phyloP scores from a whole-genome alignment of 2,113 vertebrate species.

The Rhinolophus ferrumequinum region DNA sequence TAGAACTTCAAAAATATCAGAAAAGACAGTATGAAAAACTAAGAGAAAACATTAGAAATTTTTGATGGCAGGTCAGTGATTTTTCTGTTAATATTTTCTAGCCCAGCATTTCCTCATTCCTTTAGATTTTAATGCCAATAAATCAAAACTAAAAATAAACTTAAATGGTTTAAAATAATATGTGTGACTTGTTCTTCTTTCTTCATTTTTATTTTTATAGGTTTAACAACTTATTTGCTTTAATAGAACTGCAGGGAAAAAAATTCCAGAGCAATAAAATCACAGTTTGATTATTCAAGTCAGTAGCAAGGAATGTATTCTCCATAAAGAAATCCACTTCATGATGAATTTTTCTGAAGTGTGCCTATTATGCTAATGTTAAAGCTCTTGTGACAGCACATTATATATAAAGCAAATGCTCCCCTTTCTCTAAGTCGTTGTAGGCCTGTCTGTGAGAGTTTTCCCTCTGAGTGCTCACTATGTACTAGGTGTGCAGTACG shows the following conservation, averaged over 20 bases:
- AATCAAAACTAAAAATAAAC: not conserved
- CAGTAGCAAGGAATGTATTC: not conserved
- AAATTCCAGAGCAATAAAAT: not conserved
- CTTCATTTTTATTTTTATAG: not conserved
- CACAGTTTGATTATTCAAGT: not conserved
- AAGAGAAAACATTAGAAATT: not conserved
- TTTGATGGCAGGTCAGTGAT: not conserved
- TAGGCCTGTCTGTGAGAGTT: too few species aligned
- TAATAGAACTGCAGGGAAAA: not conserved
- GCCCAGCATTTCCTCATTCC: not conserved
- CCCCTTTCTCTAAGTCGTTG: not conserved
- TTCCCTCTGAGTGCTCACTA: not conserved
- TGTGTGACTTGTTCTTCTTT: not conserved
- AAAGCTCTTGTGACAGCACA: not conserved
- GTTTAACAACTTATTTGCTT: not conserved
- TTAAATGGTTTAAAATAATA: not conserved
- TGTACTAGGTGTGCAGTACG: too few species aligned
- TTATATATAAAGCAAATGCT: not conserved
- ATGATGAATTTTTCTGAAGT: not conserved
- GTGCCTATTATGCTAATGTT: not conserved
- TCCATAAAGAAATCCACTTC: not conserved
- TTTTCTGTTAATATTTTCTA: slow-evolving; percentile 2
- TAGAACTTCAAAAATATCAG: not conserved
- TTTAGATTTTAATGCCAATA: not conserved
- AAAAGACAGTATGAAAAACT: not conserved